Evolutionary conservation across 1,140 invertebrate genomes (phyloP).

Genomic region (Microplitis mediator): DNA sequence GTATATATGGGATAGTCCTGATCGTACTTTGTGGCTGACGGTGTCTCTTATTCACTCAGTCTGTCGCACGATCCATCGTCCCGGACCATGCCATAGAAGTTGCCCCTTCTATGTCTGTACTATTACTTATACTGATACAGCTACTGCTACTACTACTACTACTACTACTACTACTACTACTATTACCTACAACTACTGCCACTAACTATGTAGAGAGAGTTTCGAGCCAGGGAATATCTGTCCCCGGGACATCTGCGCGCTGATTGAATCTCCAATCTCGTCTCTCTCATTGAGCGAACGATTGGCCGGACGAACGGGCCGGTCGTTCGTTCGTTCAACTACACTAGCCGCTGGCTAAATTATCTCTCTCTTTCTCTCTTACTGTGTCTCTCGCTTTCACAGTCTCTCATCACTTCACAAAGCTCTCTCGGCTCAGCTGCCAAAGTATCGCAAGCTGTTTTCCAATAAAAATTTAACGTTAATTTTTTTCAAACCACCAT

Average conservation of each 20-base stretch:
- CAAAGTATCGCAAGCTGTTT: slow-evolving; percentile 12
- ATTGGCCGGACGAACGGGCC: slow-evolving; percentile 48
- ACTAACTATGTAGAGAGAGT: not conserved
- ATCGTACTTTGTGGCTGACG: slow-evolving; percentile 25
- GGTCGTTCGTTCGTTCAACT: slow-evolving; percentile 22
- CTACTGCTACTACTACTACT: too few species aligned
- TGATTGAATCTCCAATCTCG: slow-evolving; percentile 63
- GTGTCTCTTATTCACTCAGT: slow-evolving; percentile 29
- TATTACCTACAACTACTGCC: slow-evolving; percentile 37
- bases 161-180: too few species aligned
- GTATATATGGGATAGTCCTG: too few species aligned
- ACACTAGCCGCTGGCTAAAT: slow-evolving; percentile 12
- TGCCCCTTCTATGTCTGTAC: slow-evolving; percentile 31
- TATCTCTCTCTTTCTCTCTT: not conserved
- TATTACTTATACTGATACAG: too few species aligned
- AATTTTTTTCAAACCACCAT: not conserved
- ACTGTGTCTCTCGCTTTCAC: not conserved
- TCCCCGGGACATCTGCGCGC: slow-evolving; percentile 63
- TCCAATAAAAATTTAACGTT: not conserved
- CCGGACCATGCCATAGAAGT: not conserved
- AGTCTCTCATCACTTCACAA: slow-evolving; percentile 8
- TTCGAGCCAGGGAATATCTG: slow-evolving; percentile 61
- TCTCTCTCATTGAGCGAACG: slow-evolving; percentile 57
- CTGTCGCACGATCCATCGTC: slow-evolving; percentile 27
- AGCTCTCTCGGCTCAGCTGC: slow-evolving; percentile 15